phyloP scores from a whole-genome alignment of 2,113 vertebrate species.

The Emydura subglobosa region DNA sequence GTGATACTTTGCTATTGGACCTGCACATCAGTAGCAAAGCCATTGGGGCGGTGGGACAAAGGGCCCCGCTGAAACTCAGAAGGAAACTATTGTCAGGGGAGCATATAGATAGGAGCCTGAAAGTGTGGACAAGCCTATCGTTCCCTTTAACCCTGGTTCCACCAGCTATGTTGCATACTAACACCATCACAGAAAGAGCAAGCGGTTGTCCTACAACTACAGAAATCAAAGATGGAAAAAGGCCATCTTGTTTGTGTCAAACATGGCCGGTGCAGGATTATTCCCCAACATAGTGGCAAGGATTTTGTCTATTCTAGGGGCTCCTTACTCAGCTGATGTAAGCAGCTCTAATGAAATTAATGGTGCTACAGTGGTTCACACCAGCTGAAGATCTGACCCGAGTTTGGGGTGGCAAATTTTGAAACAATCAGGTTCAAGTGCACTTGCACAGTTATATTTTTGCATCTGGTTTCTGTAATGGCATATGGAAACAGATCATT shows the following conservation, averaged over 20 bases:
- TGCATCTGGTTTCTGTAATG: background rate
- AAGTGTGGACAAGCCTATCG: background rate
- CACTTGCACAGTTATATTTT: background rate
- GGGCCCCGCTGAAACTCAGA: background rate
- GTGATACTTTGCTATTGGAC: background rate
- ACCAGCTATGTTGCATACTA: background rate
- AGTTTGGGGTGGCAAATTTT: background rate
- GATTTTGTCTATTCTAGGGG: background rate
- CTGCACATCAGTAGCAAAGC: background rate
- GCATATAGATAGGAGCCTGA: too few relatives aligned
- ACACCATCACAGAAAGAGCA: background rate
- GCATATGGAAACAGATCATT: background rate
- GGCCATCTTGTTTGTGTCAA: background rate
- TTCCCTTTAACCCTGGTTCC: background rate
- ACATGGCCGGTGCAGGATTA: background rate
- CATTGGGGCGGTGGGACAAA: background rate
- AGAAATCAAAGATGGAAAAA: background rate
- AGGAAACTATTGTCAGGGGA: background rate
- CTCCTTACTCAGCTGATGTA: background rate
- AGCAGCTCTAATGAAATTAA: background rate
- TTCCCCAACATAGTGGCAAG: background rate
- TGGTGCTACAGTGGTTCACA: background rate
- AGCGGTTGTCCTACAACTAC: background rate
- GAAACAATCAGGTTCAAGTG: background rate
- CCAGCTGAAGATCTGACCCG: background rate